Conservation (phyloP, 2,113 vertebrate species). For the Neodon shergylaensis region DNA sequence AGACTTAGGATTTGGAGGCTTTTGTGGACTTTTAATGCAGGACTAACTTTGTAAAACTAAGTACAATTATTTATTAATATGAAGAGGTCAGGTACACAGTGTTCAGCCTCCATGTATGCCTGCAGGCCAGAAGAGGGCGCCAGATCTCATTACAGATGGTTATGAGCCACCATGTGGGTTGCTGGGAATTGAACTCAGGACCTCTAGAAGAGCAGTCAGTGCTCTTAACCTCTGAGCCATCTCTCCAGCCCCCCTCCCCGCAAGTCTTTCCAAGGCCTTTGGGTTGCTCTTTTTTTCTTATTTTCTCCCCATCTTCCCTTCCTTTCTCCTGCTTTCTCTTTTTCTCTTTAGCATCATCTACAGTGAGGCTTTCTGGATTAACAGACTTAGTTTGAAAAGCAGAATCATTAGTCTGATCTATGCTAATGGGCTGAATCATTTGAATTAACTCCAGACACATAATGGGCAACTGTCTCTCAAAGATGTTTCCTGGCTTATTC, state of each 20-base stretch:
- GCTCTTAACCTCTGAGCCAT: no score
- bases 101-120: no score
- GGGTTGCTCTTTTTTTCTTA: not conserved
- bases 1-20: no score
- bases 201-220: no score
- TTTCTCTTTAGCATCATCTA: not conserved
- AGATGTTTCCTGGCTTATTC: not conserved
- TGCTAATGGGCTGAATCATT: not conserved
- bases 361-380: not conserved
- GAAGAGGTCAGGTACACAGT: not conserved
- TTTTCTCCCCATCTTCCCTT: not conserved
- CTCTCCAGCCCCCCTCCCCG: no score
- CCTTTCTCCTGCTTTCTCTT: accelerated
- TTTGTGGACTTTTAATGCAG: not conserved
- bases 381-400: not conserved
- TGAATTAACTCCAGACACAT: not conserved
- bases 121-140: no score
- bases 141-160: no score
- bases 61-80: not conserved
- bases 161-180: no score
- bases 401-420: not conserved
- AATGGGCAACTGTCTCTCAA: not conserved
- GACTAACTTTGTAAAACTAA: not conserved
- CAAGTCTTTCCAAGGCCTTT: not conserved
- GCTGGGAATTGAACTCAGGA: no score